A percentile compares a stretch with the other conserved stretches of the same genome.
These are phyloP conservation scores for Lagocephalus sceleratus DNA, from an alignment of 2,797 vertebrate species.

Conservation along the genomic window DNA sequence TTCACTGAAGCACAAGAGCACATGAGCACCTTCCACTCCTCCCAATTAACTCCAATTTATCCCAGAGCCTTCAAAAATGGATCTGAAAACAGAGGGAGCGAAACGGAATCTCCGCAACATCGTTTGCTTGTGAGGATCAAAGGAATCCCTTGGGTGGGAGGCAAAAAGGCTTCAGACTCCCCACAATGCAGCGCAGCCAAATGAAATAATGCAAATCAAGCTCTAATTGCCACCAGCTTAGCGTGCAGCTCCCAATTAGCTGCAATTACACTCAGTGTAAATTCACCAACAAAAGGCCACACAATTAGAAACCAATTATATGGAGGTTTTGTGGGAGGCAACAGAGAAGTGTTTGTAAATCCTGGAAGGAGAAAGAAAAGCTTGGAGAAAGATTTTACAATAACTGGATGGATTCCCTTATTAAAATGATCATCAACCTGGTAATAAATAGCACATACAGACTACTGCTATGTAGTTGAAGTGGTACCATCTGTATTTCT, in stretches of 20 bases:
- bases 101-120: slow-evolving; percentile 68
- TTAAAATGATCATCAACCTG: slow-evolving; percentile 38
- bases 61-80: slow-evolving; percentile 52
- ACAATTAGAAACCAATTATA: slow-evolving; percentile 81
- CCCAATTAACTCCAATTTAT: slow-evolving; percentile 68
- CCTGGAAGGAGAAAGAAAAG: slow-evolving; percentile 26
- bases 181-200: slow-evolving; percentile 50
- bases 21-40: slow-evolving; percentile 46
- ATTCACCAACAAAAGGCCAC: slow-evolving; percentile 82
- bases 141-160: slow-evolving; percentile 73
- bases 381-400: slow-evolving; percentile 22
- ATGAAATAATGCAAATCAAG: slow-evolving; percentile 87
- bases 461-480: slow-evolving; percentile 36
- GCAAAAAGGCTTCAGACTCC: slow-evolving; percentile 63
- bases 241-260: slow-evolving; percentile 87
- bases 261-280: slow-evolving; percentile 90
- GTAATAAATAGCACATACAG: slow-evolving; percentile 42
- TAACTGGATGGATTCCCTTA: slow-evolving; percentile 10
- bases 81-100: slow-evolving; percentile 51
- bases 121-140: slow-evolving; percentile 73
- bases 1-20: slow-evolving; percentile 12
- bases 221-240: slow-evolving; percentile 88
- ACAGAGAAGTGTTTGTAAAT: slow-evolving; percentile 44
- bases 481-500: slow-evolving; percentile 72
- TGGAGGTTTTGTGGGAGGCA: slow-evolving; percentile 43